phyloP scores from a whole-genome alignment of 2,797 vertebrate species.

The Poeciliopsis presidionis region DNA sequence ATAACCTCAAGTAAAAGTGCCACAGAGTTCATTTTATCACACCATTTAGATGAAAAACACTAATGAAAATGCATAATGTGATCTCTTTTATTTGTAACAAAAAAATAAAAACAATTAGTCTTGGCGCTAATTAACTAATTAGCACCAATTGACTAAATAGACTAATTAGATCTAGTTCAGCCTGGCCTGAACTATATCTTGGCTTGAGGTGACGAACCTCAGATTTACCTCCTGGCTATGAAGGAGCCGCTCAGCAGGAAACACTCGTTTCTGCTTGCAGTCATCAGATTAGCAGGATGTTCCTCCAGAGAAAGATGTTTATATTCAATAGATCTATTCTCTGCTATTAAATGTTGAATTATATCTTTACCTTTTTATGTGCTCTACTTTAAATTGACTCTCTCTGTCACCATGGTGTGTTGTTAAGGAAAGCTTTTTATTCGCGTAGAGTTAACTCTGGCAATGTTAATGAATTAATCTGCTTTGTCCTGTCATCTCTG shows the following conservation, averaged over 20 bases:
- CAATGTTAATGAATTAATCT: constrained; percentile 50
- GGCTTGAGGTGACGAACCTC: neutral
- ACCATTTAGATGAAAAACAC: neutral
- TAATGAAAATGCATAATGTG: neutral
- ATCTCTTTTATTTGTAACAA: neutral
- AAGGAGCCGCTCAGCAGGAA: constrained; percentile 9
- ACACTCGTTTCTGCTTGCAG: neutral
- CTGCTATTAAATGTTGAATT: constrained; percentile 21
- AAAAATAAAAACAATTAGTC: neutral
- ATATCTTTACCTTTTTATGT: constrained; percentile 39
- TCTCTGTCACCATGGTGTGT: constrained; percentile 22
- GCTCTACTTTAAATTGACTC: constrained; percentile 21
- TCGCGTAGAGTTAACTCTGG: constrained; percentile 23
- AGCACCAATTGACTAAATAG: too few relatives aligned
- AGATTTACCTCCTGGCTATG: neutral
- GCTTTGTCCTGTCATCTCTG: constrained; percentile 50
- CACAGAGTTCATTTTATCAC: neutral
- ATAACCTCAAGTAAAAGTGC: neutral
- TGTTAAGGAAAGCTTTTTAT: constrained; percentile 39
- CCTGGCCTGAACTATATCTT: neutral
- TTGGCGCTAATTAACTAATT: too few relatives aligned
- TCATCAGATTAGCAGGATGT: constrained; percentile 10
- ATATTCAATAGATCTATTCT: constrained; percentile 2
- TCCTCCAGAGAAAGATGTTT: neutral
- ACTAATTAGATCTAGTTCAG: too few relatives aligned